A percentile compares a stretch with the other conserved stretches of the same genome.
phyloP scores from a whole-genome alignment of 64 coral and sea anemone species.

The Anthopleura sola region DNA sequence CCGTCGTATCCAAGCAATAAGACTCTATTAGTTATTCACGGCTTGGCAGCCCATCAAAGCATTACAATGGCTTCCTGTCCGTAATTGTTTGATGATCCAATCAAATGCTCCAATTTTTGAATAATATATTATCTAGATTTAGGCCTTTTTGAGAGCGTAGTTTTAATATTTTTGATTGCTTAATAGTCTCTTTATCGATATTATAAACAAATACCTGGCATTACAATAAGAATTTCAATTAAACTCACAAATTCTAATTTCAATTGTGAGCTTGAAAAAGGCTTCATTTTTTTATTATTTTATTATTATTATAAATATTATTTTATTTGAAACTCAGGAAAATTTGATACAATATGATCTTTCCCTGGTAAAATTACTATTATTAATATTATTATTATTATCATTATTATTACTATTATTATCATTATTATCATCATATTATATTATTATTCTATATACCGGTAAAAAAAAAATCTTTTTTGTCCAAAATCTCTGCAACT shows the following conservation, averaged over 20 bases:
- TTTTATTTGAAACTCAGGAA: too few relatives aligned
- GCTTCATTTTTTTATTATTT: too few relatives aligned
- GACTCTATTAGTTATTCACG: background rate
- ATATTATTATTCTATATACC: too few relatives aligned
- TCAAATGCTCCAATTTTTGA: background rate
- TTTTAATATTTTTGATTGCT: background rate
- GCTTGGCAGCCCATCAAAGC: slow-evolving; percentile 13
- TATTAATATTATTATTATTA: too few relatives aligned
- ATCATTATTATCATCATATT: too few relatives aligned
- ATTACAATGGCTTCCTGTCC: slow-evolving; percentile 24
- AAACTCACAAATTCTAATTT: background rate
- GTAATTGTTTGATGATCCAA: slow-evolving; percentile 28
- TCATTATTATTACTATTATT: too few relatives aligned
- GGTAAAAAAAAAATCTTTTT: too few relatives aligned
- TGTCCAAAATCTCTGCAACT: too few relatives aligned
- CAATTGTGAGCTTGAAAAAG: too few relatives aligned
- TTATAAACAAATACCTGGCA: background rate
- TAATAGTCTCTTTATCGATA: background rate
- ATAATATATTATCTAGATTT: background rate
- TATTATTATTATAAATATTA: too few relatives aligned
- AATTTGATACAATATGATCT: too few relatives aligned
- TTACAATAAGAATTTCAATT: background rate
- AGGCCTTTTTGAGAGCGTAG: background rate
- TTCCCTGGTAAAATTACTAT: too few relatives aligned
- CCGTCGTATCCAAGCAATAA: slow-evolving; percentile 28